Evolutionary conservation across 1,140 invertebrate species (phyloP), one percentile per base, ranked within the genome.

Genomic region (Magallana gigas): DNA sequence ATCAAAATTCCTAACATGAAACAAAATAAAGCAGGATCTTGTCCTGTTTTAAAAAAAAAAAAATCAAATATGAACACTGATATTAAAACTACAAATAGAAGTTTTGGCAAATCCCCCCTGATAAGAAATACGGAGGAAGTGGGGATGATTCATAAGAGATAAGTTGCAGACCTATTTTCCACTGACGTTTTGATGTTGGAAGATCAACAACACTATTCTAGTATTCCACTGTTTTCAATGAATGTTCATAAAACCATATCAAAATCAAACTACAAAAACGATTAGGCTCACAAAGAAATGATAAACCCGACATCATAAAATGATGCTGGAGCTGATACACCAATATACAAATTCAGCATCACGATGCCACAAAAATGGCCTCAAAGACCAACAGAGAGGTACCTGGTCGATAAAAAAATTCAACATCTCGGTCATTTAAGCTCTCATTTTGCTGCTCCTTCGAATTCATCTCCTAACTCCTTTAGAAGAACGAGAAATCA

Each of bases 401-500:
- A 93, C 92, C 92, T 92, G 92, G 92, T 80, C 92, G 86, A 85
- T 91, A 92, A 88, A 90, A 93, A 87, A 90, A 92, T 86, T 93
- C 92, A 88, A 92, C 91, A 88, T 93, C 92, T 88, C 92, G 90
- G 76, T 93, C 92, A 88, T 88, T 91, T 80, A 90, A 89, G 64
- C 88, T 90, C 90, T 93, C 92, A 88, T 89, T 90, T 84, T 86
- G 89, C 87, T 91, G 88, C 59, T 93, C 92, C 76, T 91, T 89
- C 14, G 89, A 89, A 90, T 90, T 93, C 92, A 93, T 93, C 18
- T 87, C 90, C 90, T 90, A 90, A 90, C 71, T 71, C 83, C 76
- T 87, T 87, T 48, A 87, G 85, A 90, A 85, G 85, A 62, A 85
- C 86, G 81, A 88, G 85, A 81, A 90, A 86, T 88, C 87, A 84